phyloP scores from a whole-genome alignment of 2,113 vertebrate genomes.

The Anguilla japonica region DNA sequence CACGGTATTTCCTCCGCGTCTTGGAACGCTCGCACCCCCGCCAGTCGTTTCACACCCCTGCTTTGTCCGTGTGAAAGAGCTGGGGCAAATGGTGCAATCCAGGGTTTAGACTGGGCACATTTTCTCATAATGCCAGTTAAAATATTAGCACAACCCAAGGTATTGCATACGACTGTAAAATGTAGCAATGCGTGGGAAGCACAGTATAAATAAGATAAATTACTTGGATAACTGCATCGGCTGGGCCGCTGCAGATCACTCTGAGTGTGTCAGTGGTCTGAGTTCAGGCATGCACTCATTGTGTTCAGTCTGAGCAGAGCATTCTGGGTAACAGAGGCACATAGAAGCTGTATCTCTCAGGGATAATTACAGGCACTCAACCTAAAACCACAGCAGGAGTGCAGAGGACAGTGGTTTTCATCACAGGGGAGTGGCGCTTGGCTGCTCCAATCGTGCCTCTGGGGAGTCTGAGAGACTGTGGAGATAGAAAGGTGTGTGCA shows the following conservation, averaged over 20 bases:
- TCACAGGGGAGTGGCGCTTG: slow-evolving; percentile 20
- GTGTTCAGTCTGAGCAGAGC: not conserved
- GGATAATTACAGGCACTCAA: slow-evolving; percentile 27
- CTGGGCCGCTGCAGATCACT: not conserved
- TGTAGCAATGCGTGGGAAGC: not conserved
- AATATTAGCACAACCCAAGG: not conserved
- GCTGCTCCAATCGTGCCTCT: slow-evolving; percentile 22
- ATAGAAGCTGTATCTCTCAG: slow-evolving; percentile 15
- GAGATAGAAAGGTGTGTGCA: slow-evolving; percentile 30
- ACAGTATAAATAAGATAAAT: not conserved
- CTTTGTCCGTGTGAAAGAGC: not conserved
- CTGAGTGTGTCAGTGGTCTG: not conserved
- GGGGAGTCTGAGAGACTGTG: not conserved
- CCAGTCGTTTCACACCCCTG: not conserved
- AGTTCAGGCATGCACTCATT: not conserved
- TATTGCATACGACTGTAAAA: not conserved
- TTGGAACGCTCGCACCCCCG: not conserved
- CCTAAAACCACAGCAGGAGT: slow-evolving; percentile 30
- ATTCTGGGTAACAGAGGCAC: not conserved
- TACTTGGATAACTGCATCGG: not conserved
- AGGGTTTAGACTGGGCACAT: not conserved
- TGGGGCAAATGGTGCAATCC: not conserved
- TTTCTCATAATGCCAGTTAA: not conserved
- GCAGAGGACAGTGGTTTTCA: slow-evolving; percentile 32
- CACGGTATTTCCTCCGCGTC: not conserved